Evolutionary conservation across 2,797 vertebrate species (phyloP), one percentile per base, ranked within the genome.

Genomic region (Thripadectes ignobilis): DNA sequence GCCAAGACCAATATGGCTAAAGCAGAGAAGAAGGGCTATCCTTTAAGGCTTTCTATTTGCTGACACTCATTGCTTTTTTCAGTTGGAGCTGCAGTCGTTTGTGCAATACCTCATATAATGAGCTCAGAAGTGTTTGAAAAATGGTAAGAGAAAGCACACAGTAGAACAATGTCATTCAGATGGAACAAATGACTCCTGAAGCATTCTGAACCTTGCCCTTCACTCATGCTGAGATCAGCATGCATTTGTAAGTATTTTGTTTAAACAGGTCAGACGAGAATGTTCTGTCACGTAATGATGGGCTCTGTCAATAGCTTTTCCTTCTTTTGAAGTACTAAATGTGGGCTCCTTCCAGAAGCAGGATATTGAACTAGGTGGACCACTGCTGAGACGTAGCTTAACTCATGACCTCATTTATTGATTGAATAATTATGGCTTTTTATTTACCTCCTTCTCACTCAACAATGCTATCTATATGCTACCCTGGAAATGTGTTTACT

Each of bases 1-100:
- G 85, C 79, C 85, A 91, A 66, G 91, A 88, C 63, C 66, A 89
- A 61, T 78, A 73, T 81, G 79, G 66, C 51, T 95, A 61, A 81
- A 88, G 61, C 59, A 93, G 79, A 59, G 73, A 86, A 74, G 45
- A 65, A 41, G 3, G 4, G 38, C 1, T 22, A 62, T 39, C 27
- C 43, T 85, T 36, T 67, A 51, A 55, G n/a, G 49, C n/a, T 67
- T 83, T 76, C 41, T 88, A 36, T 22, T 61, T 77, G 65, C 78
- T 92, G 76, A 82, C 24, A 23, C 22, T 66, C 66, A 9, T 22
- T 74, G n/a, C 51, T 74, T 93, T 84, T 80, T 86, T 36, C 61
- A 24, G 9, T 16, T 62, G 57, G 38, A 95, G 7, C 54, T 88
- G 41, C 43, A 72, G 41, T 74, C 18, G 29, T 62, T 92, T 93